These are phyloP conservation scores for Meloidogyne hapla DNA, from an alignment of 1,140 invertebrate genomes.

Conservation along the genomic window DNA sequence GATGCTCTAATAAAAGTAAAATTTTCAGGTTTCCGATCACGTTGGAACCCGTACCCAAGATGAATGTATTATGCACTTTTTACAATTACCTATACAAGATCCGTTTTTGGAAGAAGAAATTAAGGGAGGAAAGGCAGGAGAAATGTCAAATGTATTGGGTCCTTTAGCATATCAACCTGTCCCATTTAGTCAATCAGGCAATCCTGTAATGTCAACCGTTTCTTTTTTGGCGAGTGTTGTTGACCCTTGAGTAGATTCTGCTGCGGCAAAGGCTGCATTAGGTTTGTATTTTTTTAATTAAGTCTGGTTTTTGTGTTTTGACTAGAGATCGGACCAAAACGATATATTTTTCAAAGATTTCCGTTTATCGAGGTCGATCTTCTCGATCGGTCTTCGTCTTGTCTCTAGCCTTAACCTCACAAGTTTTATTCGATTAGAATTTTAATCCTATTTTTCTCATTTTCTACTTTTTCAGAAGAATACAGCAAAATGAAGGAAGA, in stretches of 20 bases:
- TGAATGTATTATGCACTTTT: slow-evolving; percentile 96
- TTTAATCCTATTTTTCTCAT: too few species aligned
- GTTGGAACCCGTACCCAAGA: slow-evolving; percentile 89
- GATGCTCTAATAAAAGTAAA: too few species aligned
- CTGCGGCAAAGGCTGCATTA: slow-evolving; percentile 95
- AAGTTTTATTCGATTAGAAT: too few species aligned
- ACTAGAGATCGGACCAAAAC: too few species aligned
- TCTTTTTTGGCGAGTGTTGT: slow-evolving; percentile 97
- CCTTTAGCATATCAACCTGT: slow-evolving; percentile 94
- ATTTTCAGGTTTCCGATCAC: slow-evolving; percentile 65
- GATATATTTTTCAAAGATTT: too few species aligned
- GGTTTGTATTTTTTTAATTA: too few species aligned
- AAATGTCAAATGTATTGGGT: slow-evolving; percentile 67
- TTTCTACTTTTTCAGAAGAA: slow-evolving; percentile 69
- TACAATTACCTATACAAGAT: slow-evolving; percentile 95
- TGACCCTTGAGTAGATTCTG: slow-evolving; percentile 90
- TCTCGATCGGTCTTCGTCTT: too few species aligned
- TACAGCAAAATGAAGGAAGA: slow-evolving; percentile 75
- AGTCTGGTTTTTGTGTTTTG: too few species aligned
- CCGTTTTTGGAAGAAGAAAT: slow-evolving; percentile 84
- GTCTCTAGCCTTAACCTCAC: too few species aligned
- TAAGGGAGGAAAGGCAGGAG: slow-evolving; percentile 25
- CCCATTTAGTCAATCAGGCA: slow-evolving; percentile 90
- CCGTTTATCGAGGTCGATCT: too few species aligned
- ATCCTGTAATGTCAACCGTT: slow-evolving; percentile 99